phyloP scores from a whole-genome alignment of 2,797 vertebrate species.

The Eremophila alpestris region DNA sequence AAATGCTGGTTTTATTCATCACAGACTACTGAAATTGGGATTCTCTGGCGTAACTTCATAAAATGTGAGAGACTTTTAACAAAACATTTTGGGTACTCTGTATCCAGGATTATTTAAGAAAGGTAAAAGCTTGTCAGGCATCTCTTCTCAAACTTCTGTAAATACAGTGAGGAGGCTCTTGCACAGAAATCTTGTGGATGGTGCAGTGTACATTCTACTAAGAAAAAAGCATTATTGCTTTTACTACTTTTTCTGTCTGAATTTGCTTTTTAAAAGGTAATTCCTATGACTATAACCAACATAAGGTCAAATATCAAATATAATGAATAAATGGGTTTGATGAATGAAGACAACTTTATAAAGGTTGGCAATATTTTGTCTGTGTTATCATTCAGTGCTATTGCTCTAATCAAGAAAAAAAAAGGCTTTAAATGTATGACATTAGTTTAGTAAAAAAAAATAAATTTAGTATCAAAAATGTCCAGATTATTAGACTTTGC shows the following conservation, averaged over 20 bases:
- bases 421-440: neutral
- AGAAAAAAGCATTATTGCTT: neutral
- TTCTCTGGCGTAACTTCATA: neutral
- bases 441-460: neutral
- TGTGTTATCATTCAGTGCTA: neutral
- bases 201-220: neutral
- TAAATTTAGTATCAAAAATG: neutral
- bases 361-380: neutral
- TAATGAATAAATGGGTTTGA: neutral
- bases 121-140: neutral
- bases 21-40: neutral
- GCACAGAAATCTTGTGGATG: neutral
- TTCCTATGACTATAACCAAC: neutral
- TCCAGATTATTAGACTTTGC: neutral
- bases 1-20: neutral
- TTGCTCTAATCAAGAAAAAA: neutral
- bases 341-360: neutral
- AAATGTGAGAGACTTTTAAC: neutral
- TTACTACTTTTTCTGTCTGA: neutral
- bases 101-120: neutral
- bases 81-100: neutral
- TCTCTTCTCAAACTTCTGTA: neutral
- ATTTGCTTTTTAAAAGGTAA: neutral
- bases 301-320: neutral
- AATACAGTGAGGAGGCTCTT: neutral